Evolutionary conservation across 1,140 invertebrate genomes (phyloP).

Genomic region (Drosophila carrolli): DNA sequence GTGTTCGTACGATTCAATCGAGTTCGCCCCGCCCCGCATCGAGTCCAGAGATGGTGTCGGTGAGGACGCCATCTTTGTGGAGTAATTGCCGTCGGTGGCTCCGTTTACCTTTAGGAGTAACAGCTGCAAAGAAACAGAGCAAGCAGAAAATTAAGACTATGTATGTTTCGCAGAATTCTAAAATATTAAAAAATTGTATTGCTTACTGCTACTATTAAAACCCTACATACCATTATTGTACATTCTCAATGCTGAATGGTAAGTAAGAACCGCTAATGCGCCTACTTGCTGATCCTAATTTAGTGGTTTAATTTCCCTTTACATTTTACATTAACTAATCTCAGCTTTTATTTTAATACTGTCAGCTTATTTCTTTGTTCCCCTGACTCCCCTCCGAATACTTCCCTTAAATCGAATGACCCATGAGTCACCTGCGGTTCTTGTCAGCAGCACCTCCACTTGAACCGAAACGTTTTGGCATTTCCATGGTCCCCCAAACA

Average conservation of each 20-base stretch:
- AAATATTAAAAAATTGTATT: not conserved
- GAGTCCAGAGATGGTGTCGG: slow-evolving; percentile 96
- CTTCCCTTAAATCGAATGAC: slow-evolving; percentile 7
- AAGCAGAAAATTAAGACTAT: not conserved
- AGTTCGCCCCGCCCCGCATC: slow-evolving; percentile 94
- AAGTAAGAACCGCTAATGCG: no score
- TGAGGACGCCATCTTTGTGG: slow-evolving; percentile 86
- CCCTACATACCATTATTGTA: no score
- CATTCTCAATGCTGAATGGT: no score
- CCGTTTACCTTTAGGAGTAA: slow-evolving; percentile 54
- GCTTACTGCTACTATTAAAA: no score
- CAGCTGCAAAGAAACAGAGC: slow-evolving; percentile 33
- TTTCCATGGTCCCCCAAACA: slow-evolving; percentile 28
- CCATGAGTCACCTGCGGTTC: slow-evolving; percentile 39
- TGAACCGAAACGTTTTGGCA: slow-evolving; percentile 18
- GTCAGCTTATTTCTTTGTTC: no score
- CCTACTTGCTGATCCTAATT: no score
- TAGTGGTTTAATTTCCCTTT: no score
- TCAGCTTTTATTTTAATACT: no score
- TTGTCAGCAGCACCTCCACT: slow-evolving; percentile 27
- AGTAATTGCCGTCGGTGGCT: slow-evolving; percentile 49
- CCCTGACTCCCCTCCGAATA: not conserved
- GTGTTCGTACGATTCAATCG: slow-evolving; percentile 92
- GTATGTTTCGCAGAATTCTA: not conserved
- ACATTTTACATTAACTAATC: no score